These are phyloP conservation scores for Melanophora roralis DNA, from an alignment of 2,888 invertebrate genomes.

Conservation along the genomic window DNA sequence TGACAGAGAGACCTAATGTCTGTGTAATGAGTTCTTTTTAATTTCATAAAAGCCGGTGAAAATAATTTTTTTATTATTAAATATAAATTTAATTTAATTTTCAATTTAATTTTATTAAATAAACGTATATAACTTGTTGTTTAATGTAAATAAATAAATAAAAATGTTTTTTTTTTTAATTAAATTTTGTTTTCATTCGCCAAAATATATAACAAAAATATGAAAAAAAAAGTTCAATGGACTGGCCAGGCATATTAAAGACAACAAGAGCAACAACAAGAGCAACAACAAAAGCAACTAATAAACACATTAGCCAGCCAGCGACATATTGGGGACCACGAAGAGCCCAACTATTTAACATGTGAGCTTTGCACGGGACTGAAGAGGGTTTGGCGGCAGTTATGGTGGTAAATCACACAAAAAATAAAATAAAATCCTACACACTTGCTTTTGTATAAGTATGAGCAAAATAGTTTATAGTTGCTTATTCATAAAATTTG, in stretches of 20 bases:
- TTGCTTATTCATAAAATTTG: constrained; percentile 27
- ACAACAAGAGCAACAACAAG: neutral
- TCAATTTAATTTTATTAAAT: constrained; percentile 3
- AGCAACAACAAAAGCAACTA: neutral
- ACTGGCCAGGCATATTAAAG: constrained; percentile 30
- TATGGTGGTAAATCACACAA: neutral
- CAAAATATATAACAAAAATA: constrained; percentile 35
- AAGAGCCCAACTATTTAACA: constrained; percentile 15
- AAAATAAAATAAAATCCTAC: neutral
- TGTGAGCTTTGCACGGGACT: neutral
- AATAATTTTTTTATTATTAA: constrained; percentile 8
- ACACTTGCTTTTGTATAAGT: neutral
- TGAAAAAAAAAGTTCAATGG: constrained; percentile 49
- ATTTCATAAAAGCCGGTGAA: neutral
- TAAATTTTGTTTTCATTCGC: constrained; percentile 55
- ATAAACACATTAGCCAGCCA: neutral
- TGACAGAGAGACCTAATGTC: neutral
- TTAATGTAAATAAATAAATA: too few species aligned
- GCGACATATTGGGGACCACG: constrained; percentile 15
- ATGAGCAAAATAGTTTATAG: neutral
- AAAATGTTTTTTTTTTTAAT: constrained; percentile 33
- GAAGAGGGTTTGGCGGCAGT: neutral
- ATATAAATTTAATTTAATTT: neutral
- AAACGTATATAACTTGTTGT: too few species aligned
- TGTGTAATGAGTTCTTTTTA: neutral